These are phyloP conservation scores for Catocala sponsa DNA, from an alignment of 2,888 invertebrate genomes.

Conservation along the genomic window DNA sequence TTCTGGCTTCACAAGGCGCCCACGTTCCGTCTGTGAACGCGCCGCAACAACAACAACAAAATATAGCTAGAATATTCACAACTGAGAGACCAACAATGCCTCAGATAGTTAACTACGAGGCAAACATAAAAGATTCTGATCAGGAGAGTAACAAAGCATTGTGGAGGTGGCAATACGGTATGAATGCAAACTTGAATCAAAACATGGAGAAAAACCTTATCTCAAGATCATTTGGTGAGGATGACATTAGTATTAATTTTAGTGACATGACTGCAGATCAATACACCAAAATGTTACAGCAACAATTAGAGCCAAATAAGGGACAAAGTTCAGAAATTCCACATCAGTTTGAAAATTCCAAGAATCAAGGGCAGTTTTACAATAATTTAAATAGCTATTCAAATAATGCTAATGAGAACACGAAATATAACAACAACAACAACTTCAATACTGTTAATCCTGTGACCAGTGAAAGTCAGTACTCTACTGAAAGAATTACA, in stretches of 20 bases:
- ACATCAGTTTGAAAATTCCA: conserved; percentile 21
- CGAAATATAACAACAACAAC: conserved; percentile 21
- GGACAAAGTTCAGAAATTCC: conserved; percentile 41
- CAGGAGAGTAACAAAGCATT: conserved; percentile 76
- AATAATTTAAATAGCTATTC: conserved; percentile 31
- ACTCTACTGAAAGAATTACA: conserved; percentile 28
- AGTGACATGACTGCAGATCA: conserved; percentile 80
- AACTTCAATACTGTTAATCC: conserved; percentile 27
- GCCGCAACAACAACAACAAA: conserved; percentile 27
- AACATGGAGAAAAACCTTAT: conserved; percentile 74
- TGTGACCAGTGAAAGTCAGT: conserved; percentile 18
- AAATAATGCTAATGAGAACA: conserved; percentile 28
- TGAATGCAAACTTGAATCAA: conserved; percentile 70
- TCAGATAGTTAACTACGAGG: conserved; percentile 81
- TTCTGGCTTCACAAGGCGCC: conserved; percentile 82
- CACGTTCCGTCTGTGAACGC: conserved; percentile 71
- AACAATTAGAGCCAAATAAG: conserved; percentile 62
- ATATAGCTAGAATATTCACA: conserved; percentile 66
- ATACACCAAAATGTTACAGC: conserved; percentile 75
- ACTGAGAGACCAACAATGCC: conserved; percentile 76
- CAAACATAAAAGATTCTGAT: conserved; percentile 69
- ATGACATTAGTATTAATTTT: conserved; percentile 81
- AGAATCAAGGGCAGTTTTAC: conserved; percentile 20
- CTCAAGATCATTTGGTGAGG: conserved; percentile 77
- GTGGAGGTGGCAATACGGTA: conserved; percentile 84